Percentiles rank a stretch among this genome's conserved stretches.
These are phyloP conservation scores for Drepanosiphum platanoidis DNA, from an alignment of 2,888 invertebrate genomes.

Conservation along the genomic window DNA sequence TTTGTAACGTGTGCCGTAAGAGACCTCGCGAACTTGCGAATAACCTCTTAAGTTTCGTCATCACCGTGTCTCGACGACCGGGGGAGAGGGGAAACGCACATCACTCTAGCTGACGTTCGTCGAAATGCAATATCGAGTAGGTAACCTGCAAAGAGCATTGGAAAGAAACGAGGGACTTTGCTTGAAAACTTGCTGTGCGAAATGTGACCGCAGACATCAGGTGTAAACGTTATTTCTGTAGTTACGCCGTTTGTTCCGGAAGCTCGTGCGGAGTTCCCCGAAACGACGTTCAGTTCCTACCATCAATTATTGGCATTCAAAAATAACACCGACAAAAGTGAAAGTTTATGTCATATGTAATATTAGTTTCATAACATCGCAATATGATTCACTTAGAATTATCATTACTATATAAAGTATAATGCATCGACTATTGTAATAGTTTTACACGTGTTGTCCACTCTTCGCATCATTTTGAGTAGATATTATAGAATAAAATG, in stretches of 20 bases:
- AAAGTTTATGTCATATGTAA: too few relatives aligned
- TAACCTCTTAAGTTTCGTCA: not conserved
- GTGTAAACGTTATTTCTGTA: constrained; percentile 12
- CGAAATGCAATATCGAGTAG: not conserved
- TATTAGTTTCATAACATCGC: too few relatives aligned
- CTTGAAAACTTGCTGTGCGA: not conserved
- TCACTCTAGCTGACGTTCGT: not conserved
- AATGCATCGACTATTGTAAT: too few relatives aligned
- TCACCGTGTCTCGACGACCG: not conserved
- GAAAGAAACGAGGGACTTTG: not conserved
- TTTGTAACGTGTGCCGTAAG: not conserved
- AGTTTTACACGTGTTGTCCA: too few relatives aligned
- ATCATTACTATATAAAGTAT: too few relatives aligned
- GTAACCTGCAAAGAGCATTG: not conserved
- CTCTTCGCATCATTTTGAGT: too few relatives aligned
- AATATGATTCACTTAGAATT: too few relatives aligned
- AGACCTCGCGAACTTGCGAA: not conserved
- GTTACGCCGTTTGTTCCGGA: not conserved
- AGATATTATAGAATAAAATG: too few relatives aligned
- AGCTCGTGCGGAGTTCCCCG: not conserved
- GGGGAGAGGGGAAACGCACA: not conserved
- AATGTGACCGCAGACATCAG: not conserved
- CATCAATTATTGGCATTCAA: not conserved
- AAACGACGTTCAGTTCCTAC: not conserved
- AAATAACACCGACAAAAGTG: not conserved